Percentiles rank a stretch among this genome's conserved stretches.
Evolutionary conservation across 2,113 vertebrate species (phyloP).

Genomic region (Microcebus ravelobensis): DNA sequence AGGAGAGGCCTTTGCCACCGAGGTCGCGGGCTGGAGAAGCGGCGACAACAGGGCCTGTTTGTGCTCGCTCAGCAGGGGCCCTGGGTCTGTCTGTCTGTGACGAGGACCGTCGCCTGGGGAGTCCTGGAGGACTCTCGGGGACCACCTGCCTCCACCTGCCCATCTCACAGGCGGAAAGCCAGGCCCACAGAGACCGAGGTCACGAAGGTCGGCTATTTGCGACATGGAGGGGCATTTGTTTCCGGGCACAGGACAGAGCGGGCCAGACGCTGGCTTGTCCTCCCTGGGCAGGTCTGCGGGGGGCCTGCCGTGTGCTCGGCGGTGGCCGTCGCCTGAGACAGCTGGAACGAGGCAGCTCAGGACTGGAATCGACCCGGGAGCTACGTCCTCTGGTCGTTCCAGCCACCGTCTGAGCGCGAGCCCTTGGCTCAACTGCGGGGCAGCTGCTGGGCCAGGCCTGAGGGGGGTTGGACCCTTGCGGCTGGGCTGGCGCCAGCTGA

Average conservation of each 20-base stretch:
- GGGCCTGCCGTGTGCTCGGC: accelerated
- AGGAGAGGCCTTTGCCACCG: too few species aligned
- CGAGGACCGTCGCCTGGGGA: accelerated
- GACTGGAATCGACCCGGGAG: accelerated
- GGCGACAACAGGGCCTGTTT: accelerated
- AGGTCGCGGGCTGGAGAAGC: accelerated
- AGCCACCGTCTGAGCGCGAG: too few species aligned
- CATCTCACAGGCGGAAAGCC: not conserved
- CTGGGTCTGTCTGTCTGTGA: not conserved
- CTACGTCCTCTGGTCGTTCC: too few species aligned
- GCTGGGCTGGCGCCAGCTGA: accelerated
- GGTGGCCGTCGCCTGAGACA: accelerated
- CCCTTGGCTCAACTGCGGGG: accelerated
- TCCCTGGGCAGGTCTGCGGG: not conserved
- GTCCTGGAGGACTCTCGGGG: not conserved
- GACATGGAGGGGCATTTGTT: accelerated
- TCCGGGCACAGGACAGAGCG: not conserved
- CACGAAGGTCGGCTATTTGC: accelerated
- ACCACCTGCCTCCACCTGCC: not conserved
- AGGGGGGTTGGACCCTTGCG: accelerated
- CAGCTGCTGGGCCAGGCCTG: not conserved
- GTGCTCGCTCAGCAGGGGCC: accelerated
- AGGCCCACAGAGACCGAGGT: accelerated
- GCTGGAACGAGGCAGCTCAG: not conserved
- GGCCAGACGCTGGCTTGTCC: accelerated